Base-by-base conservation (phyloP, 2,797 vertebrate genomes). In the Siniperca obscura region DNA sequence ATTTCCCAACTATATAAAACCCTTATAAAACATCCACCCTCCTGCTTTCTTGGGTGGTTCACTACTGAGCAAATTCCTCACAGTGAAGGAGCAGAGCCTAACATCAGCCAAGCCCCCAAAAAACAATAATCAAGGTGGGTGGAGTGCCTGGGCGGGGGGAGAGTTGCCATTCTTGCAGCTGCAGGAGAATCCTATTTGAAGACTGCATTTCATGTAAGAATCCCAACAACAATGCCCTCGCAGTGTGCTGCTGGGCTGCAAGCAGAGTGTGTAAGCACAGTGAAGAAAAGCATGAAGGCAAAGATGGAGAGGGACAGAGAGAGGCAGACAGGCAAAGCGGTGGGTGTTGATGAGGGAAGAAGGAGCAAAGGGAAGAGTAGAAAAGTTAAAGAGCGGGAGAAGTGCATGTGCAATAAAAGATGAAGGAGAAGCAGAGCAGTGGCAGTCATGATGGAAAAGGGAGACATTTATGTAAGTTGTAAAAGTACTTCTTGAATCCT, bases 161-260 rank as follows among this genome's bases (percentile, higher is more conserved):
- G 55, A 44, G 61, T 22, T 72, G 56, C 70, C 70, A 82, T 75
- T 60, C 74, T 40, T 82, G 78, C 87, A 91, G 89, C 90, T 87
- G 85, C 74, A 88, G 81, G 79, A 89, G 87, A 91, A 83, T 85
- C 74, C 75, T 61, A 62, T 93, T 84, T 92, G 83, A 91, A 87
- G 80, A 90, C 67, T 57, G 61, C 71, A 76, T 84, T 86, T 86
- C 76, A 85, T 85, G 72, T 73, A 93, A 81, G 94, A 95, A 94
- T 94, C 89, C 75, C 76, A 95, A 90, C 90, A 95, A 90, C 89
- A 93, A 94, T 92, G 91, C 71, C 84, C 87, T 82, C 86, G 81
- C 85, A 87, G 79, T 80, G 86, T 87, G 90, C 64, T 40, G 68
- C 76, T 62, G 74, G 66, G 56, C 85, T 38, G 84, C 21, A 75